phyloP scores from a whole-genome alignment of 2,113 vertebrate genomes.

The Montifringilla adamsi region DNA sequence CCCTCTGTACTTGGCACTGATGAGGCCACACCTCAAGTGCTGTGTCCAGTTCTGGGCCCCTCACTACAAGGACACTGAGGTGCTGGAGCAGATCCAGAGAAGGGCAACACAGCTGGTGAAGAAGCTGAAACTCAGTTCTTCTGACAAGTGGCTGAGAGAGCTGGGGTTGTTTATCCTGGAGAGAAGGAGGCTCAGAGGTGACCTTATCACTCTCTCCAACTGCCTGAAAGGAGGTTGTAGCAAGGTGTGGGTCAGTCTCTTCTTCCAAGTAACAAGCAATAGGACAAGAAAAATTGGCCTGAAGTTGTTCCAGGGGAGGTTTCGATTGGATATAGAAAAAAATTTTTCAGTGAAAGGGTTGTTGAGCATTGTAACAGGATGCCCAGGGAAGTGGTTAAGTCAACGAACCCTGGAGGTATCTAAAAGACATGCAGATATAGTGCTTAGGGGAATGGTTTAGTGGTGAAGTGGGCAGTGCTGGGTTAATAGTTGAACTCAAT shows the following conservation, averaged over 20 bases:
- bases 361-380: neutral
- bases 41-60: neutral
- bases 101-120: neutral
- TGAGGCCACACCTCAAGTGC: rapidly evolving
- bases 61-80: neutral
- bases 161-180: neutral
- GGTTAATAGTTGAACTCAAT: neutral
- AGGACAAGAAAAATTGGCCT: neutral
- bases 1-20: neutral
- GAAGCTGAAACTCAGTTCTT: neutral
- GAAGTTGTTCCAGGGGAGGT: neutral
- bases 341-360: neutral
- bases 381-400: neutral
- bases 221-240: neutral
- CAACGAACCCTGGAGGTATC: neutral
- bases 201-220: neutral
- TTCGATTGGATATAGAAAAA: neutral
- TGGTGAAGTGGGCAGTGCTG: neutral
- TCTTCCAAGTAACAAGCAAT: neutral
- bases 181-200: neutral
- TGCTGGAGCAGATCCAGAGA: neutral
- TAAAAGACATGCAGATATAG: neutral
- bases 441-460: neutral
- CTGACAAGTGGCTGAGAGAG: neutral
- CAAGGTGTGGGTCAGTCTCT: neutral